Evolutionary conservation across 2,113 vertebrate genomes (phyloP), one percentile per base, ranked within the genome.

Genomic region (Onychorhynchus coronatus): DNA sequence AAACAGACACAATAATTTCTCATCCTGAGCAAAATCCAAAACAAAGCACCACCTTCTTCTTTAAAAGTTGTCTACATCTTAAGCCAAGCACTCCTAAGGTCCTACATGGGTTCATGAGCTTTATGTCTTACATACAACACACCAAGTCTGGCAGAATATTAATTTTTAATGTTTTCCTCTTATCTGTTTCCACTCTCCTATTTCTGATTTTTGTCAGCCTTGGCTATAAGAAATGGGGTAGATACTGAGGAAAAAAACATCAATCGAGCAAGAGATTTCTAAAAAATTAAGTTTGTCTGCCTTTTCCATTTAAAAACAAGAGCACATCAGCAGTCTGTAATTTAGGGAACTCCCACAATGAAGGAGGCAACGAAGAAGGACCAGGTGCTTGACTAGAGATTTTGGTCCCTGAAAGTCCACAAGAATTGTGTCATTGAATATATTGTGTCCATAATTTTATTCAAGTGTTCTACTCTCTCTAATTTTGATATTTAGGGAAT

Each of bases 51-150:
- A 33, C 9, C 11, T 20, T 91, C 20, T 59, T 31, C 10, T 83
- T 75, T 73, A 61, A 82, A 85, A 53, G 15, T 8, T 41, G 7
- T 23, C 44, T 85, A 30, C 46, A 30, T 44, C 42, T 75, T 52
- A 30, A 46, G 10, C 8, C n/a, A 76, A 62, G 15, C 0, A 3
- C 66, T 55, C 31, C 35, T 81, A 59, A 55, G 18, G 75, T n/a
- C 0, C 0, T 42, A 2, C 16, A 21, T 24, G 13, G 55, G 5
- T 50, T 89, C 20, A 72, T 58, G 35, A 46, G 56, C 25, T 67
- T 82, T 75, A 33, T 75, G 87, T 91, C 49, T 63, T 44, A 39
- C 8, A 16, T 6, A 30, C 9, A 42, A 4, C 6, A 23, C 21
- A 56, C 3, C 0, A 8, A 79, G 17, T 61, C 6, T 59, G 35